Base-by-base conservation (phyloP, 2,888 invertebrate genomes). In the Myopa tessellatipennis region DNA sequence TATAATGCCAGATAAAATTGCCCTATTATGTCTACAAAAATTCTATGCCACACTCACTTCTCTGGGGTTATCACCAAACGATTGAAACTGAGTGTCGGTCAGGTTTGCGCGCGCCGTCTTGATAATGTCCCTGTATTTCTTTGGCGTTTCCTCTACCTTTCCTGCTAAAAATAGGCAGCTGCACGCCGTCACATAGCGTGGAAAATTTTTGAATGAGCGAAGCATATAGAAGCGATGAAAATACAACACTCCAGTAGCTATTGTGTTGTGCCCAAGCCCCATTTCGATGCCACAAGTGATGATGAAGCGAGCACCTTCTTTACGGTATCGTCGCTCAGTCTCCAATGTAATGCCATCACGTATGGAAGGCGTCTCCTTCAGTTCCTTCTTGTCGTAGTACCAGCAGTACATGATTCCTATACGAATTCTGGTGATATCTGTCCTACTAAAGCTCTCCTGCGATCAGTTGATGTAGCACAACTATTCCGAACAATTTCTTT, bases 211-310 rank as follows among this genome's bases (percentile, higher is more conserved):
- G 88, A 99, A 99, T 34, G 98, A 97, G 89, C 99, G 98, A 87
- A 97, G 96, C 98, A 99, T 99, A 89, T 99, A 99, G 90, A 99
- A 99, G 79, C 99, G 93, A 90, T 99, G 99, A 88, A 98, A 99
- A 90, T 98, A 99, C 78, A 99, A 98, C 85, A 98, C 97, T 79
- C 98, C 99, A 78, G 99, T 99, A 58, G 98, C 98, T 91, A 97
- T 96, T 61, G 99, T 99, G 86, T 98, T 98, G 90, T 97, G 97
- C 81, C 96, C 96, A 83, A 97, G 91, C 85, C 96, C 96, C 96
- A 97, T 96, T 90, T 95, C 94, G 67, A 95, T 94, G 55, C 99
- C 98, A 79, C 96, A 95, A 87, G 97, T 96, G 86, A 98, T 96
- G 84, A 99, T 98, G 87, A 99, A 98, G 81, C 98, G 91, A 52